Conservation (phyloP, 2,888 invertebrate species). For the Choreutis nemorana region DNA sequence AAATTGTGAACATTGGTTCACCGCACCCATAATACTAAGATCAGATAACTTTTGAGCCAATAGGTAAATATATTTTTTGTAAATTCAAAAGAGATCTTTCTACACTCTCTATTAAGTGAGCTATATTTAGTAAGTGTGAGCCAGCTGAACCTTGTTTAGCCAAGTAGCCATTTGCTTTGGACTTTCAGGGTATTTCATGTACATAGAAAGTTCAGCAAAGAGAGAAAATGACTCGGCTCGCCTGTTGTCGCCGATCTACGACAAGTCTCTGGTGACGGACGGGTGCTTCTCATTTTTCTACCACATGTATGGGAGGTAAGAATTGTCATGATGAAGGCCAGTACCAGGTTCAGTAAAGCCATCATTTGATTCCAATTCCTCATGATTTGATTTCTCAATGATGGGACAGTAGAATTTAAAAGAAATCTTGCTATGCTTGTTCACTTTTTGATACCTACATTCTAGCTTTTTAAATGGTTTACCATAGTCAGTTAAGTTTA, state of each 20-base stretch:
- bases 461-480: no score
- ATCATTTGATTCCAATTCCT: background rate
- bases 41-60: background rate
- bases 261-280: constrained; percentile 35
- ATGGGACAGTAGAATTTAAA: background rate
- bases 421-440: background rate
- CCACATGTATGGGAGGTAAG: constrained; percentile 77
- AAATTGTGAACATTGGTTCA: no score
- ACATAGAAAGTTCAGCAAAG: constrained; percentile 77
- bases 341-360: background rate
- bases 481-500: no score
- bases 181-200: constrained; percentile 81
- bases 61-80: no score
- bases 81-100: no score
- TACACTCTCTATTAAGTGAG: no score
- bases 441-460: no score
- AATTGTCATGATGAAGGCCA: constrained; percentile 5
- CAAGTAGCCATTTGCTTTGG: constrained; percentile 4
- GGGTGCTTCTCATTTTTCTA: constrained; percentile 77
- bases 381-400: background rate
- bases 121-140: no score
- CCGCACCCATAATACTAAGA: no score
- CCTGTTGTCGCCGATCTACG: constrained; percentile 76
- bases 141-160: no score
- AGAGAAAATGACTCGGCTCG: constrained; percentile 73